phyloP scores from a whole-genome alignment of 2,797 vertebrate genomes.

The Limosa lapponica region DNA sequence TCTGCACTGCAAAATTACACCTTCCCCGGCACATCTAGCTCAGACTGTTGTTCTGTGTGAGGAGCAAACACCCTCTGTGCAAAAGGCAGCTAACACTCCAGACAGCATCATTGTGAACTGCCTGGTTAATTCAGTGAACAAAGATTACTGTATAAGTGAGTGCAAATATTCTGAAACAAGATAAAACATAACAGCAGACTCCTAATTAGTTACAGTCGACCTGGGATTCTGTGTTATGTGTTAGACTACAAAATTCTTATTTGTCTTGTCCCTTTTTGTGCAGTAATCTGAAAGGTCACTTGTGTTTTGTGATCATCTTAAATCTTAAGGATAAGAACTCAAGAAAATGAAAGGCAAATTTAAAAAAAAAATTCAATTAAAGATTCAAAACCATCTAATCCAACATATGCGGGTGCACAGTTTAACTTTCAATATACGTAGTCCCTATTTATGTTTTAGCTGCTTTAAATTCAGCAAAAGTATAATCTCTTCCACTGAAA shows the following conservation, averaged over 20 bases:
- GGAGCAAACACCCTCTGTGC: background rate
- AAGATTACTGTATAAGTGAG: background rate
- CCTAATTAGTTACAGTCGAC: background rate
- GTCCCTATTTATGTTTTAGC: background rate
- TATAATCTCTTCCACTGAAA: background rate
- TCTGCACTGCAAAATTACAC: background rate
- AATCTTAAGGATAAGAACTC: background rate
- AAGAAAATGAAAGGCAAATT: background rate
- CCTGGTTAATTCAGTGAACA: background rate
- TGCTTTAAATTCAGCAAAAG: conserved; percentile 12
- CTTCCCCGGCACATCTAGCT: background rate
- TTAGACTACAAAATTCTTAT: background rate
- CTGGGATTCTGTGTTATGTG: background rate
- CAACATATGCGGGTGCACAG: background rate
- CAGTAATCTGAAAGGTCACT: background rate
- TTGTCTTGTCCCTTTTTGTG: background rate
- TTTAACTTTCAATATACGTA: background rate
- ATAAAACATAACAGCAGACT: background rate
- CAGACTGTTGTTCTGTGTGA: accelerated
- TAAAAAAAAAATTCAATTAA: background rate
- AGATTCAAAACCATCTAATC: background rate
- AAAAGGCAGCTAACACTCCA: background rate
- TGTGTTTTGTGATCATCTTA: background rate
- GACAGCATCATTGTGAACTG: background rate
- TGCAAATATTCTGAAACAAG: background rate